A percentile compares a stretch with the other conserved stretches of the same genome.
phyloP scores from a whole-genome alignment of 2,888 invertebrate genomes.

The Stratiomys singularior region DNA sequence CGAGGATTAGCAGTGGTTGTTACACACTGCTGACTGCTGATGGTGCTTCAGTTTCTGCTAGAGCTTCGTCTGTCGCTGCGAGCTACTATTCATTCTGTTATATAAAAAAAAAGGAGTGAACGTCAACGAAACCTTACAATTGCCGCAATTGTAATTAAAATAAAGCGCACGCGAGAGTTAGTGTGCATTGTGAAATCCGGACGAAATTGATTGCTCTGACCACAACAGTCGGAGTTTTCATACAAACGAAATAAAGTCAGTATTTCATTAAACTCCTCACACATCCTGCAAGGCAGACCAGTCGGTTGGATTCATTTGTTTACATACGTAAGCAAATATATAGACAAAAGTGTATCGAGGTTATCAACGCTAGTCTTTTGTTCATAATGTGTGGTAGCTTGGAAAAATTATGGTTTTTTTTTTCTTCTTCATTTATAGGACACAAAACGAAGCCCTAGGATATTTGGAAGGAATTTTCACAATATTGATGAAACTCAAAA shows the following conservation, averaged over 20 bases:
- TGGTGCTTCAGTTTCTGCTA: neutral
- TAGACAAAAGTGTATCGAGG: neutral
- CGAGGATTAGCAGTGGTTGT: neutral
- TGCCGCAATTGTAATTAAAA: constrained; percentile 44
- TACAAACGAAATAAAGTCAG: neutral
- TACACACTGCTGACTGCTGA: neutral
- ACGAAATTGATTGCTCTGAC: constrained; percentile 25
- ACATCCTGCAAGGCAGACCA: neutral
- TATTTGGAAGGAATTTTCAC: constrained; percentile 17
- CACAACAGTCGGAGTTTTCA: neutral
- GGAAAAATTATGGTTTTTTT: too few species aligned
- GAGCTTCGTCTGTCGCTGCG: too few species aligned
- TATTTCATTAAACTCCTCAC: constrained; percentile 19
- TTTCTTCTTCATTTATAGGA: neutral
- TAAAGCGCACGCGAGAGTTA: constrained; percentile 12
- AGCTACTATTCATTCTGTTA: constrained; percentile 15
- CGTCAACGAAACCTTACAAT: constrained; percentile 41
- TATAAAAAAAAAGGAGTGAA: neutral
- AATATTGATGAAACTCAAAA: constrained; percentile 34
- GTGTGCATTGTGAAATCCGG: neutral
- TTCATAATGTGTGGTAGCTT: neutral
- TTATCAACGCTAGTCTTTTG: neutral
- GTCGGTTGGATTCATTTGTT: too few species aligned
- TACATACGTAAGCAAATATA: too few species aligned
- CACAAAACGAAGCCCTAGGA: constrained; percentile 39